Evolutionary conservation across 2,888 invertebrate species (phyloP), one percentile per base, ranked within the genome.

Genomic region (Dicranocentrus wangi): DNA sequence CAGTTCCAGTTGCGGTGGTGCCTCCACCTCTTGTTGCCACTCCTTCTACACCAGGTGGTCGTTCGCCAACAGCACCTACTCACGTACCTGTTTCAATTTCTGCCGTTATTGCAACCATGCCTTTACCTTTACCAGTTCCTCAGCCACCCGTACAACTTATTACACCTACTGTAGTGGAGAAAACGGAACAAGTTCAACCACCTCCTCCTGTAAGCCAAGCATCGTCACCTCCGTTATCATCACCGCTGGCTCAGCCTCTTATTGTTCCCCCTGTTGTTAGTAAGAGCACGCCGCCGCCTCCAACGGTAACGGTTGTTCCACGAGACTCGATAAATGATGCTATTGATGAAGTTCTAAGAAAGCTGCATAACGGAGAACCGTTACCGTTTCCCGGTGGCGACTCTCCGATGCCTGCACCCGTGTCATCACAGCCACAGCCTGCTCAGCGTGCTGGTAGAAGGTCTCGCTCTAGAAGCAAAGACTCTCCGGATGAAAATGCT

Each of bases 321-420:
- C 91, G 94, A 80, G 94, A 91, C 82, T 93, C 94, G 0, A 92
- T 95, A 10, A 97, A 97, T 88, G 96, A 95, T 87, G 92, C 94
- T 15, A 96, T 96, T 84, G 97, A 97, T 86, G 96, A 97, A 87
- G 95, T 96, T 0, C 93, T 95, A 1, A 93, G 94, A 21, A 84
- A 82, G n/a, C 23, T 78, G 5, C 69, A 78, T 32, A 77, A 73
- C 32, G 72, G 77, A 15, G 80, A 80, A 25, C 72, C 79, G 2
- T 21, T 80, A 8, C 68, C 69, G 13, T 72, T 71, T 19, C 60
- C 71, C 28, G 19, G 65, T 2, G n/a, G n/a, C n/a, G 70, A 75
- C n/a, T 21, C 69, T 21, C 43, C 73, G 15, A 63, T 72, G 39
- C 69, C 81, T 1, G 70, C 70, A 47, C 75, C 73, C 10, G 43